Evolutionary conservation across 92 coral and sea anemone genomes (phyloP), one percentile per base, ranked within the genome.

Genomic region (Porites evermanni): DNA sequence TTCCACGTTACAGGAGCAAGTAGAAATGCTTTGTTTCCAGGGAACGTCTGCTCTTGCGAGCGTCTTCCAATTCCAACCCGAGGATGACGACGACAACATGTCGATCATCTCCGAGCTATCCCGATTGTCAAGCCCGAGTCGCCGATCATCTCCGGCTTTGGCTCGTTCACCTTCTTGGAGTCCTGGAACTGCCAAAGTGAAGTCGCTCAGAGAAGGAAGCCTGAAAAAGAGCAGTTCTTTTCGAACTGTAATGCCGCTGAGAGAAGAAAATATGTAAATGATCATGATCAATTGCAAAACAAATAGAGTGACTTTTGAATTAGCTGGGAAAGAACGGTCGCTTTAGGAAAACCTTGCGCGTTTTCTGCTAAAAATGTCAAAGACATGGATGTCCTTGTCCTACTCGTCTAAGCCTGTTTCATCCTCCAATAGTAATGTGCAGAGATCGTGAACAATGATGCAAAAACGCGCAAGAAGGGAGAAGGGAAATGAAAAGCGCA

Each of bases 11-110:
- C 92, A 94, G 11, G 98, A 97, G 56, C 93, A 93, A n/a, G 95
- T 97, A 10, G 93, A 95, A 71, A 74, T 97, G 86, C 95, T 97
- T 12, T 97, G 99, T 88, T 97, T 95, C 91, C 98, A 97, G 86
- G 99, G 98, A 75, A 95, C 88, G 83, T 89, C 91, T 6, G 91
- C 94, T 52, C 79, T 90, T 8, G 81, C 93, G 16, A 88, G 88
- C 20, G 90, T 91, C 83, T 90, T 79, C 81, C 95, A 90, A 56
- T 90, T 79, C 81, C 95, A 90, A 51, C 92, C 94, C 71, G 94
- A 93, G 88, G 92, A 95, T 77, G 95, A 95, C 70, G 93, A 84
- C 72, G 88, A 85, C 19, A 78, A 73, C 21, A 69, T 76, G 76
- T 67, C 76, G 53, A 77, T 85, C 58, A 67, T 85, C 64, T 85